Evolutionary conservation across 2,888 invertebrate genomes (phyloP).

Genomic region (Trypoxylon attenuatum): DNA sequence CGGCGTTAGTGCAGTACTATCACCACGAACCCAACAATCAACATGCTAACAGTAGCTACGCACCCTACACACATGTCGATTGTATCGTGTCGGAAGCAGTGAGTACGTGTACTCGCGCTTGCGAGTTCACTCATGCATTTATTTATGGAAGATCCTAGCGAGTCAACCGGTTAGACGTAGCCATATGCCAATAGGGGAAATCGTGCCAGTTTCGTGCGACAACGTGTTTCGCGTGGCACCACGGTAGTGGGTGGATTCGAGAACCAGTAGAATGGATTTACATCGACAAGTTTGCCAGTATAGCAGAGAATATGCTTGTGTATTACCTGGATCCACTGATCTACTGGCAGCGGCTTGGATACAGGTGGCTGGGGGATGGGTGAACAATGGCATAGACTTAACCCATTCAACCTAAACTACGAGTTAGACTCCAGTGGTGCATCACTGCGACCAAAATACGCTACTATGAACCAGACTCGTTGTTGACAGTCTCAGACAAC

Average conservation of each 20-base stretch:
- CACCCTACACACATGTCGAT: slow-evolving; percentile 28
- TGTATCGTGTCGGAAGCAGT: neutral
- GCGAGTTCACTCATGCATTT: slow-evolving; percentile 56
- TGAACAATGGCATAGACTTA: too few species aligned
- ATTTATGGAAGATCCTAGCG: slow-evolving; percentile 56
- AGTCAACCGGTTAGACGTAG: slow-evolving; percentile 42
- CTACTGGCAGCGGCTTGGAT: too few species aligned
- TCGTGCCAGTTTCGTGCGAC: slow-evolving; percentile 49
- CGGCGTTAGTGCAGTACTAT: too few species aligned
- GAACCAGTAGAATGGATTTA: slow-evolving; percentile 56
- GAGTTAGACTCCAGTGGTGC: too few species aligned
- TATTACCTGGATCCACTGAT: too few species aligned
- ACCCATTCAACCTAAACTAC: too few species aligned
- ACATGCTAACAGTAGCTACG: slow-evolving; percentile 15
- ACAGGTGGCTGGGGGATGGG: too few species aligned
- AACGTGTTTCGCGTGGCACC: slow-evolving; percentile 40
- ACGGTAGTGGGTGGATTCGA: neutral
- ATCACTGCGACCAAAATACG: too few species aligned
- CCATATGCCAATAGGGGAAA: slow-evolving; percentile 30
- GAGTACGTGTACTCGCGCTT: neutral
- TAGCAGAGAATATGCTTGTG: slow-evolving; percentile 55
- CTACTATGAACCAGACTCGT: too few species aligned
- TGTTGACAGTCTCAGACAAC: too few species aligned
- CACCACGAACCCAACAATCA: too few species aligned
- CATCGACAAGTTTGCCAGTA: slow-evolving; percentile 70